Base-by-base conservation (phyloP, 2,113 vertebrate species). In the Dendrocopos noguchii region DNA sequence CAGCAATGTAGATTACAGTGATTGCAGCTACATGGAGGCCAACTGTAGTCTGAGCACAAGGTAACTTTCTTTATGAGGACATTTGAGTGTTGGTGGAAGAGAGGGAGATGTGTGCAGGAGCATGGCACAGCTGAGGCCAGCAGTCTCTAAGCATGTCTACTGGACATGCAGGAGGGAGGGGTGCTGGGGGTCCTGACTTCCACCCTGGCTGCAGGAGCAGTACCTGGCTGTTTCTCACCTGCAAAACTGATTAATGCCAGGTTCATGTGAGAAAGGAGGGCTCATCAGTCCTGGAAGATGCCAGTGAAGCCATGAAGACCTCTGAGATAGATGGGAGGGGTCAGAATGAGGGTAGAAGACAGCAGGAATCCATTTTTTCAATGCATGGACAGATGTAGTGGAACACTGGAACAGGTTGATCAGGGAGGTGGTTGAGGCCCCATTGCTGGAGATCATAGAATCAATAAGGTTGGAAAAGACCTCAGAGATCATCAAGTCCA, bases 141-240 rank as follows among this genome's bases (percentile, higher is more conserved):
- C 56, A 36, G 47, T 42, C 29, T 34, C 14, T 67, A 59, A 84
- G 47, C n/a, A 28, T 71, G 65, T 27, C 13, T 22, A 6, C 46
- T 77, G 59, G 28, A 17, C 2, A 0, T 4, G 33, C 2, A 4
- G 39, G 13, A 63, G 13, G 12, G 63, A 79, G 52, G 42, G 28
- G 6, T 47, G 31, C 73, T 75, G 63, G 8, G 27, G 8, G 12
- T 14, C 31, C n/a, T 33, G 28, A 10, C 28, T 74, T 46, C 25
- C 28, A 61, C 15, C 31, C 16, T 9, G 27, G 57, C 78, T 75
- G 42, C 19, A n/a, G 70, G 42, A 78, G 55, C 10, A 13, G 12
- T 39, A 20, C 29, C 16, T 0, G 0, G 10, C 18, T 0, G 0
- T 63, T 84, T n/a, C 24, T 76, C 11, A 4, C 31, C 46, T 59